Evolutionary conservation across 2,113 vertebrate genomes (phyloP).

Genomic region (Bettongia penicillata): DNA sequence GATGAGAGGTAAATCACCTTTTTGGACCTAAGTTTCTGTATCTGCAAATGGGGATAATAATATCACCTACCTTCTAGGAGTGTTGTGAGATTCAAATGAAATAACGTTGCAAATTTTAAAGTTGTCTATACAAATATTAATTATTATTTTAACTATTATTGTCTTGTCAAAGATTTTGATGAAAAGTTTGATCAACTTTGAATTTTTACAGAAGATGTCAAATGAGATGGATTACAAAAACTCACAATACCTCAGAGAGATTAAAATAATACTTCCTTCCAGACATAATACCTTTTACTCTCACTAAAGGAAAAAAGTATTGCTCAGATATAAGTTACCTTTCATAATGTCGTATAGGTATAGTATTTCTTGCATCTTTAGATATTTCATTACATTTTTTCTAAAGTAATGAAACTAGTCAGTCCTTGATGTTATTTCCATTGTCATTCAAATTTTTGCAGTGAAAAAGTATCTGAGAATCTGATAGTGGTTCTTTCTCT

Average conservation of each 20-base stretch:
- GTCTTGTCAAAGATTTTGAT: neutral
- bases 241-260: neutral
- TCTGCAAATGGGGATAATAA: neutral
- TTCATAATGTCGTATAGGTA: neutral
- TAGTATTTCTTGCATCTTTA: neutral
- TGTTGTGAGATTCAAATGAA: neutral
- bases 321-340: neutral
- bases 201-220: neutral
- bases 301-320: neutral
- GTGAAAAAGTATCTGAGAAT: neutral
- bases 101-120: neutral
- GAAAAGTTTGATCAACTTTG: neutral
- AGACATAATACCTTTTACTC: neutral
- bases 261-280: neutral
- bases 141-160: neutral
- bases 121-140: neutral
- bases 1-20: neutral
- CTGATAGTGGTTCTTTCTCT: neutral
- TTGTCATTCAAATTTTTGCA: neutral
- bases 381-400: neutral
- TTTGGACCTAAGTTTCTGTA: neutral
- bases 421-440: neutral
- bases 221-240: neutral
- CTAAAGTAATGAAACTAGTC: neutral
- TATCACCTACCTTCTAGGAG: neutral